Conservation (phyloP, 2,888 invertebrate species). For the Notodromas monacha region DNA sequence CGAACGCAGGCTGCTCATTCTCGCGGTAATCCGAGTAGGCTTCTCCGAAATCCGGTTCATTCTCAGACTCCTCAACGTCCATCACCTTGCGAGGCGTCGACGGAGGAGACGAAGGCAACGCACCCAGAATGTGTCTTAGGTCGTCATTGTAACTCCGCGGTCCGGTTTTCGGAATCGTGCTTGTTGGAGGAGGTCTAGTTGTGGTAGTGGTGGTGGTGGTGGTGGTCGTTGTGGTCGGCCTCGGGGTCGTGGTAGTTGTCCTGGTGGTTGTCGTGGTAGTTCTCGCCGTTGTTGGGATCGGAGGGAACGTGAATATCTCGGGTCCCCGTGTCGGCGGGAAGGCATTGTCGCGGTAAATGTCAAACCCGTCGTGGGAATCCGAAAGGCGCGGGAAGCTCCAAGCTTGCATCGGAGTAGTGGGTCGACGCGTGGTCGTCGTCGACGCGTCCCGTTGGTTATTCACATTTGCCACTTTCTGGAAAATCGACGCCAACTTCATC, state of each 20-base stretch:
- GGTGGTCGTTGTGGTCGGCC: slow-evolving; percentile 10
- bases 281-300: slow-evolving; percentile 10
- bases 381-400: too few species aligned
- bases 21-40: slow-evolving; percentile 5
- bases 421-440: too few species aligned
- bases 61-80: background rate
- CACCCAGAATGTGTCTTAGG: too few species aligned
- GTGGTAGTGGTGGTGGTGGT: slow-evolving; percentile 10
- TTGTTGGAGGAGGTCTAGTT: too few species aligned
- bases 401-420: too few species aligned
- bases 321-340: too few species aligned
- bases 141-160: too few species aligned
- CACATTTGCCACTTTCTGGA: too few species aligned
- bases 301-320: slow-evolving; percentile 8
- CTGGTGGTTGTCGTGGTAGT: slow-evolving; percentile 10
- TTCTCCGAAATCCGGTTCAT: slow-evolving; percentile 7
- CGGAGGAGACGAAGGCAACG: background rate
- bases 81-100: background rate
- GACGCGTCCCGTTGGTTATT: too few species aligned
- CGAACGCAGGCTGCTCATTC: background rate
- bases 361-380: too few species aligned
- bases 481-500: too few species aligned
- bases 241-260: slow-evolving; percentile 12
- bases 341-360: too few species aligned
- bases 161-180: slow-evolving; percentile 13